A percentile compares a stretch with the other conserved stretches of the same genome.
phyloP scores from a whole-genome alignment of 2,888 invertebrate genomes.

The Microctonus aethiopoides region DNA sequence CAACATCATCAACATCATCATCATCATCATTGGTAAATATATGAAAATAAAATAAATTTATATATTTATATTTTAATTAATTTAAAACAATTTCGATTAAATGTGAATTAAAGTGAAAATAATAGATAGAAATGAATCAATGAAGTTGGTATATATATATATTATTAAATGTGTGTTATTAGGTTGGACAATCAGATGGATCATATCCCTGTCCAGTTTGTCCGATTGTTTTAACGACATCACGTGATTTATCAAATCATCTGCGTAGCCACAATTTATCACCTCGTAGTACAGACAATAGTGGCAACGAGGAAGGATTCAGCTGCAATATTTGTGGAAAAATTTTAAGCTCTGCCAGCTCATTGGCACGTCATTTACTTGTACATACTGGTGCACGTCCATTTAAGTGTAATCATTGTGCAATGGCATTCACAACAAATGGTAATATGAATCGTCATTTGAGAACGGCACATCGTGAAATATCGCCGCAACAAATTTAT shows the following conservation, averaged over 20 bases:
- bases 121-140: neutral
- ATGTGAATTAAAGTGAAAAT: too few species aligned
- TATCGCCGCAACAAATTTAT: constrained; percentile 52
- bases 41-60: too few species aligned
- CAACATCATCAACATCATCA: constrained; percentile 56
- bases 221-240: constrained; percentile 51
- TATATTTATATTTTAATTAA: too few species aligned
- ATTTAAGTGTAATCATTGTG: constrained; percentile 82
- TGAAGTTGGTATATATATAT: neutral
- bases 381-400: constrained; percentile 85
- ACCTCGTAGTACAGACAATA: constrained; percentile 55
- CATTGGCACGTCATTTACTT: constrained; percentile 82
- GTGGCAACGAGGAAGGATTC: constrained; percentile 68
- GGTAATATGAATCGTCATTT: constrained; percentile 88
- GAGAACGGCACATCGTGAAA: constrained; percentile 69
- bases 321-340: constrained; percentile 77
- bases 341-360: constrained; percentile 81
- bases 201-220: constrained; percentile 59
- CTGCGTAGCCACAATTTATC: constrained; percentile 59
- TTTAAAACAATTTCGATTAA: too few species aligned
- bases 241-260: constrained; percentile 56
- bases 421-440: constrained; percentile 85
- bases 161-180: neutral
- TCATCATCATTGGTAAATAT: too few species aligned
- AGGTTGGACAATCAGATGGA: constrained; percentile 36